phyloP scores from a whole-genome alignment of 1,140 invertebrate genomes.

The Augochlora pura region DNA sequence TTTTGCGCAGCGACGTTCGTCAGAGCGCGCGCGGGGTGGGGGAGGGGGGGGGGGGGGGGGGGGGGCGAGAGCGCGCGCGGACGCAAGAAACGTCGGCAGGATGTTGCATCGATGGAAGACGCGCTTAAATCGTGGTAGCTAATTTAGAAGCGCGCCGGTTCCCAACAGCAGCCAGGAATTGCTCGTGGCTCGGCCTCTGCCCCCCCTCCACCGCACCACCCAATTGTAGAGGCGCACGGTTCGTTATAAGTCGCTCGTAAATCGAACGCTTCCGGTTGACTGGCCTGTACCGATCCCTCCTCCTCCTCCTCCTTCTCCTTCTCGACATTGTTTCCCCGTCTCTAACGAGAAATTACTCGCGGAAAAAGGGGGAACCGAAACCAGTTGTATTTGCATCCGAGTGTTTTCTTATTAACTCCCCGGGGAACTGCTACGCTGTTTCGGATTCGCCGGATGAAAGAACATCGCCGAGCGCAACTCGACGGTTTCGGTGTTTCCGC shows the following conservation, averaged over 20 bases:
- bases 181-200: neutral
- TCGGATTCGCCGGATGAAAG: neutral
- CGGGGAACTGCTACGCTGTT: neutral
- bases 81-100: neutral
- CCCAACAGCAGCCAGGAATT: neutral
- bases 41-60: too few species aligned
- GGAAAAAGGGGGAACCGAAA: neutral
- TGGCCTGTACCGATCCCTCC: neutral
- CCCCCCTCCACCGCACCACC: neutral
- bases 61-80: too few species aligned
- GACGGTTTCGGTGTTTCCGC: neutral
- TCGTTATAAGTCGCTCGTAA: constrained; percentile 4
- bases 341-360: neutral
- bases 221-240: neutral
- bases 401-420: constrained; percentile 1
- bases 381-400: constrained; percentile 3
- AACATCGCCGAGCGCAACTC: neutral
- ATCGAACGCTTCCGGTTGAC: neutral
- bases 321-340: neutral
- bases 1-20: too few species aligned
- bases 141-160: constrained; percentile 2
- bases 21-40: too few species aligned
- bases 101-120: neutral
- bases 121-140: neutral
- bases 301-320: neutral